Base-by-base conservation (phyloP, 64 coral and sea anemone species). In the Montipora efflorescens region DNA sequence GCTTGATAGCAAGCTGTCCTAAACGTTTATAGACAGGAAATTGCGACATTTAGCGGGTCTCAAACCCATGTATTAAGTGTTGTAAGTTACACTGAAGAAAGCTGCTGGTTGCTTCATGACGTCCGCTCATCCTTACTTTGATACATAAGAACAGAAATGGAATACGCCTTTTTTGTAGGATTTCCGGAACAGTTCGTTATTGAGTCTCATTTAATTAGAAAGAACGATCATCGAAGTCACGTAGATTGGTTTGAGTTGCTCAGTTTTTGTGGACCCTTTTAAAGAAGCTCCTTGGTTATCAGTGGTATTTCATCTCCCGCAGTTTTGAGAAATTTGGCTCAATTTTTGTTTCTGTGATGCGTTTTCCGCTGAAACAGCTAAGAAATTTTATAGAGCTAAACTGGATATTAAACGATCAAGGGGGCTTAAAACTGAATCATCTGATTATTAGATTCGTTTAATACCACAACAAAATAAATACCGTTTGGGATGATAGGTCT, bases 161-260 rank as follows among this genome's bases (percentile, higher is more conserved):
- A 78, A 78, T 78, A 47, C 76, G 46, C 47, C 15, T 49, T 78
- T 78, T 78, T 76, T 46, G 12, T 4, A 76, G 76, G 47, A 78
- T 49, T 49, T 49, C 76, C 47, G 76, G 76, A 78, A 50, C 22
- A 76, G 8, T 76, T 76, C 12, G 36, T 46, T 1, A 7, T 76
- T 25, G 21, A 76, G 22, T 76, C 74, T 76, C 21, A 46, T 76
- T 46, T 13, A 45, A 45, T 76, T 76, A 76, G 74, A 76, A 6
- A 44, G 21, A 20, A 6, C 11, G 36, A 45, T 76, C 74, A 2
- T 9, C 14, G 8, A 76, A 76, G 74, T 76, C 74, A 76, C 74
- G 74, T 76, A 76, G 23, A 76, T 25, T 76, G 25, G 3, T 71
- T 71, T 36, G 36, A 67, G 62, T 67, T 15, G 62, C 62, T 4